phyloP scores from a whole-genome alignment of 92 coral and sea anemone species.

The Palythoa grandis region DNA sequence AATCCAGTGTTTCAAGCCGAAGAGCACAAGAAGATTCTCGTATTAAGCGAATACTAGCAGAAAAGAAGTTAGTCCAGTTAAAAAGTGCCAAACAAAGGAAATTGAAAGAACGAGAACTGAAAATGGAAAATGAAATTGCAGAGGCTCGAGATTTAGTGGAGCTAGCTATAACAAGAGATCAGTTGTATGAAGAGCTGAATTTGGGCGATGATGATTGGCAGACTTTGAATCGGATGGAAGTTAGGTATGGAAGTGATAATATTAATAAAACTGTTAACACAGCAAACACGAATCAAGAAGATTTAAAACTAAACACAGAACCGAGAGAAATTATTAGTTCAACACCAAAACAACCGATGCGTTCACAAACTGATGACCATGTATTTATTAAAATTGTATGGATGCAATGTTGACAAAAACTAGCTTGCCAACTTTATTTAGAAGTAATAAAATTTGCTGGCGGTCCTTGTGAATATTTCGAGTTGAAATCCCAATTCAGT shows the following conservation, averaged over 20 bases:
- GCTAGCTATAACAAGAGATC: neutral
- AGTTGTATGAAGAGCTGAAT: too few species aligned
- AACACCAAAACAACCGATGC: neutral
- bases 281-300: too few species aligned
- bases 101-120: constrained; percentile 48
- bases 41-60: constrained; percentile 45
- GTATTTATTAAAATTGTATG: constrained; percentile 47
- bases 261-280: neutral
- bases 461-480: constrained; percentile 45
- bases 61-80: constrained; percentile 52
- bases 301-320: neutral
- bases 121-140: constrained; percentile 60
- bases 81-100: constrained; percentile 55
- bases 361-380: constrained; percentile 28
- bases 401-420: constrained; percentile 54
- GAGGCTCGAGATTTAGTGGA: constrained; percentile 50
- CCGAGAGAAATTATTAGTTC: neutral
- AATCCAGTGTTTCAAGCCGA: constrained; percentile 29
- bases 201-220: neutral
- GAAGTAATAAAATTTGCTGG: constrained; percentile 58
- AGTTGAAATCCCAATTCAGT: constrained; percentile 46
- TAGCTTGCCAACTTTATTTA: constrained; percentile 53
- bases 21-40: constrained; percentile 31
- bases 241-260: neutral
- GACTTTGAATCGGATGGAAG: neutral